Evolutionary conservation across 2,797 vertebrate species (phyloP).

Genomic region (Sylvilagus floridanus): DNA sequence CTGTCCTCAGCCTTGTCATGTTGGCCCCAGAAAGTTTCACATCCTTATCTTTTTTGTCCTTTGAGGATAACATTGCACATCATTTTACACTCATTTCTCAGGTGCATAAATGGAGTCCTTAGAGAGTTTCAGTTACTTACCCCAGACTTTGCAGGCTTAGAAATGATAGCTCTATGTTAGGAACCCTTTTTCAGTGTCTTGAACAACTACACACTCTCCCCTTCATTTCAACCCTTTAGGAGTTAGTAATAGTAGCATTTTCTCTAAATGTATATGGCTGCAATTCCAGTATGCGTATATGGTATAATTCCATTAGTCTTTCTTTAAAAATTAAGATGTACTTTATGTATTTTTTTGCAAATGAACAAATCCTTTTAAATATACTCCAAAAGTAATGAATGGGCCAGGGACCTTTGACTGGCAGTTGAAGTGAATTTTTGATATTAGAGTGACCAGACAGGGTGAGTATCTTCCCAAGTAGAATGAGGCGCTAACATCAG

Average conservation of each 20-base stretch:
- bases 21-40: background rate
- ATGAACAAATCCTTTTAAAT: background rate
- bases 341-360: background rate
- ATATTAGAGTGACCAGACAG: background rate
- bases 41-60: background rate
- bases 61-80: background rate
- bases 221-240: background rate
- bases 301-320: background rate
- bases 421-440: slow-evolving; percentile 3
- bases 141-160: background rate
- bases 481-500: background rate
- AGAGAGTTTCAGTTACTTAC: background rate
- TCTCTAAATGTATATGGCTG: background rate
- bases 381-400: background rate
- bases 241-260: background rate
- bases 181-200: background rate
- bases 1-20: background rate
- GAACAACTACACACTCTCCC: no score
- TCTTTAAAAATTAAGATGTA: background rate
- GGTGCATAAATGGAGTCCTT: background rate
- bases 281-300: background rate
- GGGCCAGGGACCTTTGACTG: background rate
- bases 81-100: background rate
- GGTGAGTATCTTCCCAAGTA: background rate
- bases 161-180: background rate